A percentile compares a stretch with the other conserved stretches of the same genome.
phyloP scores from a whole-genome alignment of 1,140 invertebrate species.

The Doryteuthis pealeii region DNA sequence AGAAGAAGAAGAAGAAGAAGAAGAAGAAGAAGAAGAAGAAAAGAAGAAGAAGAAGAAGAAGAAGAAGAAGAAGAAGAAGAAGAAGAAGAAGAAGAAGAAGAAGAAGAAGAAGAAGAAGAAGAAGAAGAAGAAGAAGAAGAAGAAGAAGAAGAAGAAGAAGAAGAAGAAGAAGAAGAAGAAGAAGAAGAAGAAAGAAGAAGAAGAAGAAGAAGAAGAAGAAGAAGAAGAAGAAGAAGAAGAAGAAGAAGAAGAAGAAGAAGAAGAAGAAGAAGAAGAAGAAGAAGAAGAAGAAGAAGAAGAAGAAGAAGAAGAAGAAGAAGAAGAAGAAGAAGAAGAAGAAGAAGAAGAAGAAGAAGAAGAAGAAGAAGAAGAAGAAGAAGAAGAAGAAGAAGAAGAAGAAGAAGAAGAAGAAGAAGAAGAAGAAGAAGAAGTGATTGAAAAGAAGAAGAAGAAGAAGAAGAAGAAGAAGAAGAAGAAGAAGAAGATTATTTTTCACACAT shows the following conservation, averaged over 20 bases:
- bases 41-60: conserved; percentile 10
- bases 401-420: neutral
- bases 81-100: neutral
- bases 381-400: conserved; percentile 5
- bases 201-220: conserved; percentile 18
- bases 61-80: neutral
- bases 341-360: no score
- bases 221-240: neutral
- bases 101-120: conserved; percentile 5
- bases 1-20: conserved; percentile 21
- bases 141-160: no score
- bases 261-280: neutral
- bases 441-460: conserved; percentile 5
- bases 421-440: no score
- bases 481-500: no score
- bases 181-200: conserved; percentile 7
- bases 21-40: conserved; percentile 16
- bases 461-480: neutral
- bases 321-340: no score
- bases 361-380: conserved; percentile 18
- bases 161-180: no score
- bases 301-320: no score
- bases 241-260: neutral
- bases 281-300: no score
- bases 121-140: conserved; percentile 9